Evolutionary conservation across 2,888 invertebrate species (phyloP), one percentile per base, ranked within the genome.

Genomic region (Crematogaster levior): DNA sequence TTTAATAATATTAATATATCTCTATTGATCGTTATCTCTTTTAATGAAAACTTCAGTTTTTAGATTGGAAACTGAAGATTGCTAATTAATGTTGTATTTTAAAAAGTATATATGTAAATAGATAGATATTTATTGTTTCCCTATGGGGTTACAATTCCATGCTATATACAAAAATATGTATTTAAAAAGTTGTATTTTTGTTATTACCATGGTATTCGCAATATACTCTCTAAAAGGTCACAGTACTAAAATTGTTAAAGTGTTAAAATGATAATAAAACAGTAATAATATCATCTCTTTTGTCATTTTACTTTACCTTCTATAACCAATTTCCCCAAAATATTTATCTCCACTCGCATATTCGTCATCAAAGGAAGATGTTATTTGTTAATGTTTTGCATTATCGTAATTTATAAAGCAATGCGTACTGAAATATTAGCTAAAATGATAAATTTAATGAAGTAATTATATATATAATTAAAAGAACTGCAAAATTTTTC

Each of bases 361-460:
- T 53, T 9, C 37, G 10, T 24, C 27, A n/a, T 40, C 40, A 53
- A 24, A 53, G 10, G 51, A 53, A 56, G 1, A 21, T 56, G 53
- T 15, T 7, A 15, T 51, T 51, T 48, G n/a, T 27, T 56, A 27
- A 21, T 30, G 15, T 43, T 58, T 73, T 58, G 7, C 43, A 73
- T 60, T 73, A 43, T n/a, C 15, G 27, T 9, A 30, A 58, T 18
- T 73, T 34, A 15, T 46, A 60, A 46, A 48, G 21, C 18, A 72
- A 37, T 74, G 9, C 34, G 15, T 51, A 27, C 1, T 40, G 12
- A 56, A 30, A 46, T 60, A 58, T 60, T 46, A 12, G 15, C 5
- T 61, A n/a, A 51, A 75, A 51, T 37, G 4, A 51, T 37, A 75
- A 48, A 75, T 51, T 27, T n/a, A 51, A 74, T 15, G 30, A 43